Conservation (phyloP, 2,888 invertebrate genomes). For the Lacanobia wlatinum region DNA sequence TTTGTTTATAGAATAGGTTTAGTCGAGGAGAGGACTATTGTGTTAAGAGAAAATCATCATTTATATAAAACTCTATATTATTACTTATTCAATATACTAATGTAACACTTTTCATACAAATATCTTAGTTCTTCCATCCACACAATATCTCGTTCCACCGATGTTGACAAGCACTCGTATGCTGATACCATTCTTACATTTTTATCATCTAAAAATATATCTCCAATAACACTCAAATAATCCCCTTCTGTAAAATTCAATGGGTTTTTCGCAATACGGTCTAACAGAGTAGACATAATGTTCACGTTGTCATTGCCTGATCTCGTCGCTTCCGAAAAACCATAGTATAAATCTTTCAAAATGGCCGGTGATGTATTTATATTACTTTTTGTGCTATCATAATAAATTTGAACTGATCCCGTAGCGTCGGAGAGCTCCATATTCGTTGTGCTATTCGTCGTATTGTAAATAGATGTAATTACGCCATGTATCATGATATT, state of each 20-base stretch:
- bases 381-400: conserved; percentile 79
- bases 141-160: conserved; percentile 80
- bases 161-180: conserved; percentile 77
- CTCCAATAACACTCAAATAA: conserved; percentile 80
- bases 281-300: conserved; percentile 80
- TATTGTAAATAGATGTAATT: conserved; percentile 81
- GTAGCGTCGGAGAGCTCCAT: conserved; percentile 85
- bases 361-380: conserved; percentile 68
- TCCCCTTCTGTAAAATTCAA: conserved; percentile 77
- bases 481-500: conserved; percentile 86
- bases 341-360: conserved; percentile 73
- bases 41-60: neutral
- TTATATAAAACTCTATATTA: neutral
- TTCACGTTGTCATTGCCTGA: conserved; percentile 76
- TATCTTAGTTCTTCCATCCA: conserved; percentile 87
- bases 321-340: conserved; percentile 74
- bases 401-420: conserved; percentile 83
- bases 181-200: conserved; percentile 82
- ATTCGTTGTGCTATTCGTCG: conserved; percentile 71
- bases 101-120: conserved; percentile 85
- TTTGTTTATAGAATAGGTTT: neutral
- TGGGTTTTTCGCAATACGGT: conserved; percentile 73
- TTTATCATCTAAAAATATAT: conserved; percentile 83
- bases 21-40: too few species aligned
- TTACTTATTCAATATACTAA: conserved; percentile 65